Percentiles rank a stretch among this genome's conserved stretches.
Conservation (phyloP, 2,797 vertebrate genomes). For the Hypotaenidia philippensis region DNA sequence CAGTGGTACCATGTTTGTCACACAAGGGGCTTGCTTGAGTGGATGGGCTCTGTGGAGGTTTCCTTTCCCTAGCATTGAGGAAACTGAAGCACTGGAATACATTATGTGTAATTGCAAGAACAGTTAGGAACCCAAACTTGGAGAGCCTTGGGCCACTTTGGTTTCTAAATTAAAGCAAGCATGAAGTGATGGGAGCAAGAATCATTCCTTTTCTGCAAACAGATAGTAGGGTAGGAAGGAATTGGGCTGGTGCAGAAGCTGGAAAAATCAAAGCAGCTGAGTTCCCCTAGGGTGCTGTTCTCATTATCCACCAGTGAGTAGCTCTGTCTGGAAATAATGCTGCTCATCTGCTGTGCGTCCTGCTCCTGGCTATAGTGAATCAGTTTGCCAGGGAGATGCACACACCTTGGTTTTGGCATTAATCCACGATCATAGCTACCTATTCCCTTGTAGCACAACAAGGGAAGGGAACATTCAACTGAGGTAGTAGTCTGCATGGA, state of each 20-base stretch:
- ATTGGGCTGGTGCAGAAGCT: constrained; percentile 20
- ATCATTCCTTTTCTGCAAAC: not conserved
- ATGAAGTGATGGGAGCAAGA: constrained; percentile 29
- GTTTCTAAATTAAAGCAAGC: constrained; percentile 46
- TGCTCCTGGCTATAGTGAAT: constrained; percentile 37
- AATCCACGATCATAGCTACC: constrained; percentile 10
- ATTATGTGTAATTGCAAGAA: constrained; percentile 4
- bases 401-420: constrained; percentile 40
- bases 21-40: not conserved
- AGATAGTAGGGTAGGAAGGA: not conserved
- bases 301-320: constrained; percentile 43
- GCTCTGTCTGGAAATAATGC: constrained; percentile 32
- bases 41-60: not conserved
- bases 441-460: not conserved
- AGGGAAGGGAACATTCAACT: not conserved
- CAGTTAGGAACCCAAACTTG: constrained; percentile 22
- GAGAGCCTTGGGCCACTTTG: not conserved
- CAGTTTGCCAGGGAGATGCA: constrained; percentile 19
- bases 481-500: not conserved
- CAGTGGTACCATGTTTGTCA: not conserved
- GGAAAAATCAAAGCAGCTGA: constrained; percentile 46
- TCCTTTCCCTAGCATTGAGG: not conserved
- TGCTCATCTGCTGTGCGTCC: not conserved
- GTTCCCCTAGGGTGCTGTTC: constrained; percentile 33
- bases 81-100: not conserved